A percentile compares a stretch with the other conserved stretches of the same genome.
phyloP scores from a whole-genome alignment of 2,113 vertebrate genomes.

The Meriones unguiculatus region DNA sequence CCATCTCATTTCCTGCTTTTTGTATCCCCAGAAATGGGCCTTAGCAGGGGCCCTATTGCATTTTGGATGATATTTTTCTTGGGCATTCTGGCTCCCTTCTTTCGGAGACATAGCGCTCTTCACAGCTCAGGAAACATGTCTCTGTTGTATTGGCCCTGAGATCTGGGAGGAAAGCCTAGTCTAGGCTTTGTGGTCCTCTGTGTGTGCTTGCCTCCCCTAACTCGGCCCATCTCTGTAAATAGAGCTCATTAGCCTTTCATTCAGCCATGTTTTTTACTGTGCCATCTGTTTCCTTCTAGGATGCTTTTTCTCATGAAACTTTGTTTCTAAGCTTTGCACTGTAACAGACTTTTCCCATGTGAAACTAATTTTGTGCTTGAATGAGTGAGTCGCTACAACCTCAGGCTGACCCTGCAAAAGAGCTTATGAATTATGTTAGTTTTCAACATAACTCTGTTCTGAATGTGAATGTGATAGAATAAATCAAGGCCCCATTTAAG shows the following conservation, averaged over 20 bases:
- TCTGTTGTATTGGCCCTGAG: rapidly evolving
- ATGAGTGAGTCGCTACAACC: background rate
- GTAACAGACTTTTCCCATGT: background rate
- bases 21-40: background rate
- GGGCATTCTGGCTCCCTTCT: rapidly evolving
- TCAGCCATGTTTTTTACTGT: background rate
- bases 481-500: background rate
- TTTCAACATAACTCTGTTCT: slow-evolving; percentile 1
- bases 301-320: background rate
- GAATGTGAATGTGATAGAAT: background rate
- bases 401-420: background rate
- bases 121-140: rapidly evolving
- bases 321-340: background rate
- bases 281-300: background rate
- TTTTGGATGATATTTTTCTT: rapidly evolving
- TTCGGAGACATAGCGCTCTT: background rate
- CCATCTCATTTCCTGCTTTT: background rate
- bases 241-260: background rate
- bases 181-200: background rate
- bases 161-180: background rate
- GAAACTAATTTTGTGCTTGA: slow-evolving; percentile 17
- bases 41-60: background rate
- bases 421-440: background rate
- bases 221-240: background rate
- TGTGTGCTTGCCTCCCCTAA: background rate